Evolutionary conservation across 2,888 invertebrate genomes (phyloP), one percentile per base, ranked within the genome.

Genomic region (Cordilura impudica): DNA sequence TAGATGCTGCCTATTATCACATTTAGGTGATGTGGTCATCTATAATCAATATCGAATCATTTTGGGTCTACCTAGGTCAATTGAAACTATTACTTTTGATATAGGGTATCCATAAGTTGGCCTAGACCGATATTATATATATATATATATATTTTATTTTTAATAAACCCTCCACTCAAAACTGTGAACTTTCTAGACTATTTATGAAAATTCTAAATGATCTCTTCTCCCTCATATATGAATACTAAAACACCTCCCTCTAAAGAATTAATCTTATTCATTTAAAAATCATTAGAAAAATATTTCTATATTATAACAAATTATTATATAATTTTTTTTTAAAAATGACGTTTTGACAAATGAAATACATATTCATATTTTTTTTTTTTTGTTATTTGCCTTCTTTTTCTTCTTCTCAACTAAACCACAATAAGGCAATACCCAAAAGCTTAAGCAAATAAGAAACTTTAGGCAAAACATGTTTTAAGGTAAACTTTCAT

Each of bases 291-390:
- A 74, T 66, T 70, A 65, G 53, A 65, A 70, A 69, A 26, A 26
- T 6, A 26, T 61, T 29, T 76, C 35, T 39, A 23, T 21, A 49
- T 8, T 45, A 21, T 21, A 77, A 63, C 70, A 69, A 75, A 70
- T 79, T 61, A 67, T 78, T 73, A 69, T 65, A 67, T 66, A 67
- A 71, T 78, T 31, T 78, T 81, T 78, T 78, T 75, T 81, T 71
- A 81, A 45, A 71, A 78, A 61, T 78, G 81, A 81, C 78, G 78
- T 65, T 67, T 74, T 81, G 81, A 81, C 81, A 81, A 71, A 67
- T 81, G 78, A 78, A 74, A 78, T 78, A 75, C 78, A 70, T 67
- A 81, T 75, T 47, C 61, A 66, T 43, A 70, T 67, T 73, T 58
- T 65, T 58, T 65, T 66, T 1, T 65, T 21, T 26, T n/a, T 2